Base-by-base conservation (phyloP, 2,113 vertebrate species). In the Emydura subglobosa region DNA sequence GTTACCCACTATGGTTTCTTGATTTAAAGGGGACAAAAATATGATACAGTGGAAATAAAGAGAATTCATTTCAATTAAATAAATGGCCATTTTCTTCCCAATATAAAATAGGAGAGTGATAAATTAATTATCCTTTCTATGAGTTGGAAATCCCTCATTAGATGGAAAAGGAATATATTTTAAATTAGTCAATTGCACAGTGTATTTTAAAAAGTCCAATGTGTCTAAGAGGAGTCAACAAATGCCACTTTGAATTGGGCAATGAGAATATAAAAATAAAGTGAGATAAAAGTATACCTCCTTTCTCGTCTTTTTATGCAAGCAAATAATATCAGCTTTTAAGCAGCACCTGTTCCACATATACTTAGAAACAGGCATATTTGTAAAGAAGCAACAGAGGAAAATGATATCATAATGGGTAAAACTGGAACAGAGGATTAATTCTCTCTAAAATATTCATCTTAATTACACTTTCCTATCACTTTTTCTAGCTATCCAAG, bases 301-400 rank as follows among this genome's bases (percentile, higher is more conserved):
- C n/a, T 93, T 90, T 96, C 84, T 93, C 57, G 5, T 39, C n/a
- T 39, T 88, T 87, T 51, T 91, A 0, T 27, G 54, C 1, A 95
- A 84, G 93, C 12, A 76, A 79, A 87, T 82, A 79, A 19, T 55
- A 84, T 61, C 88, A 90, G 85, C 85, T 10, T 91, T 88, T 61
- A 72, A 42, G 92, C 22, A 89, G 76, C 76, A 91, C 83, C 88
- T 91, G 76, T 94, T 94, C 50, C 79, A 10, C 47, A 17, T 39
- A 19, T 83, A 83, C 4, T 47, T 68, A 3, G 57, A 34, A 6
- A 34, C 31, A 65, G 31, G 59, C 34, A 13, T 65, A 34, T 34
- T 65, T 17, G 59, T 65, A 65, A 34, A 17, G 31, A 65, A 3
- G 31, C 59, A 65, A 65, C 31, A 65, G 31, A 65, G 31, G 59